These are phyloP conservation scores for Turdus rufiventris DNA, from an alignment of 2,113 vertebrate genomes.

Conservation along the genomic window DNA sequence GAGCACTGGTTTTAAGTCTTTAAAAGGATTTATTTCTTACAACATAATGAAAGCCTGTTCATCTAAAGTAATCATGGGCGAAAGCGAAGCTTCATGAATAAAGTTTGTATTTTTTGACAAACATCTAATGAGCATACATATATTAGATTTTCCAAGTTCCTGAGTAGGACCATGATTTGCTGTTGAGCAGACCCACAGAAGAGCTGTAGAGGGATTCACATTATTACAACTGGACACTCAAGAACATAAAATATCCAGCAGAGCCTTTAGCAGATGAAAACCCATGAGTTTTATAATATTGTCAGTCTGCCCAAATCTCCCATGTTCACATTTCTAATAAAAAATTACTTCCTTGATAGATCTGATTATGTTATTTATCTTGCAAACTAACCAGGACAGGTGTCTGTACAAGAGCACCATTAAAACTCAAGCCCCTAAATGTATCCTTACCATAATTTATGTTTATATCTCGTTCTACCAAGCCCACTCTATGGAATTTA, in stretches of 20 bases:
- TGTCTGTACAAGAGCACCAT: neutral
- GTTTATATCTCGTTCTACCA: neutral
- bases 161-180: neutral
- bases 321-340: neutral
- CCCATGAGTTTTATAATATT: neutral
- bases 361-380: neutral
- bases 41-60: slow-evolving; percentile 8
- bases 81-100: slow-evolving; percentile 27
- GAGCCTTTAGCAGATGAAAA: neutral
- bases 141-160: slow-evolving; percentile 12
- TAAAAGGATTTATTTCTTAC: slow-evolving; percentile 44
- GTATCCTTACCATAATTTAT: neutral
- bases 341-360: neutral
- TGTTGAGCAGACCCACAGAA: neutral
- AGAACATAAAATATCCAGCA: neutral
- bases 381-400: neutral
- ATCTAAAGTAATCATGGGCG: neutral
- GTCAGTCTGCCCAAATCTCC: neutral
- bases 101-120: slow-evolving; percentile 20
- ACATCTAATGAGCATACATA: neutral
- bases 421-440: neutral
- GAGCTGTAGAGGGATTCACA: neutral
- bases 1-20: slow-evolving; percentile 33
- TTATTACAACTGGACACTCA: neutral
- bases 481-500: neutral